Evolutionary conservation across 1,140 invertebrate species (phyloP), one percentile per base, ranked within the genome.

Genomic region (Bombus waltoni): DNA sequence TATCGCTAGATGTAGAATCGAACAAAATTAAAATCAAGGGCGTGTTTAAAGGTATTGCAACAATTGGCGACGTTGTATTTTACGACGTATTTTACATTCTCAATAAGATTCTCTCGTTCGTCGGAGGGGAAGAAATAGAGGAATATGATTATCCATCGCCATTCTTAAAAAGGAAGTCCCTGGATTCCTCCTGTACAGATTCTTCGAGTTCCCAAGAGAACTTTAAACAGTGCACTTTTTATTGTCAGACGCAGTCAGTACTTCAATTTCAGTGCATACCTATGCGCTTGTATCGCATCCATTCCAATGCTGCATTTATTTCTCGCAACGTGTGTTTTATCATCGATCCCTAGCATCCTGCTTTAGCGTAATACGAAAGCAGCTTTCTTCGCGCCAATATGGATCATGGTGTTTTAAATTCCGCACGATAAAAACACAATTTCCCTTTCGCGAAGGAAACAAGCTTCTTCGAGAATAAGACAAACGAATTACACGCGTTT

Each of bases 151-250:
- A 47, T 79, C 53, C 44, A 4, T 68, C 71, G 78, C 68, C 38
- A 72, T 85, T 72, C 83, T 68, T 9, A 32, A 75, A 42, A 1
- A 53, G 76, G 38, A 81, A 74, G 53, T 81, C 4, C 1, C 57
- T 35, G 59, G 44, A 74, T 85, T 81, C 71, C 57, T 42, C 1
- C 62, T 38, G 32, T 25, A 68, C n/a, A 35, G 78, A 73, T 81
- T 81, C 70, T 66, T 32, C 22, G 22, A 70, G 59, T 70, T 74
- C 79, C 4, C 22, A 3, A 13, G 47, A 35, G 71, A 68, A 74
- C 35, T 68, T 85, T 65, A 75, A 85, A 74, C 68, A 70, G 84
- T 47, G 79, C 62, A 75, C 75, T 81, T 81, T 84, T 85, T 35
- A 8, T 28, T 2, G n/a, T 10, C 59, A n/a, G 42, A 28, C 18